Conservation (phyloP, 1,140 invertebrate species). For the Magallana angulata region DNA sequence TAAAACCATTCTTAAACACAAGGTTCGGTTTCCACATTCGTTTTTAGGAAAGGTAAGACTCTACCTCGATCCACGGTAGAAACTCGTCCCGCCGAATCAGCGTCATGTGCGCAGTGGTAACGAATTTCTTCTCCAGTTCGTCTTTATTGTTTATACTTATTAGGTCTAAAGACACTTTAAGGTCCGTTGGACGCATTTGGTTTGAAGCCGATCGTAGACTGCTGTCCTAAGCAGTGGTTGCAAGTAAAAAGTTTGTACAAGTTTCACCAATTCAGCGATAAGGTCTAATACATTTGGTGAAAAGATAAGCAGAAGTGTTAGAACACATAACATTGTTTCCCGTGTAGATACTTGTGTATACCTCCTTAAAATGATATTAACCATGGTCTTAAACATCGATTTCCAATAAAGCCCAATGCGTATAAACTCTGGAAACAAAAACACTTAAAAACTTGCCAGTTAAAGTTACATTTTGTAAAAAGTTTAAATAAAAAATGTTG, state of each 20-base stretch:
- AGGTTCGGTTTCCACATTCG: constrained; percentile 42
- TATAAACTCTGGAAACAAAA: too few species aligned
- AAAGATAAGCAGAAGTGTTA: neutral
- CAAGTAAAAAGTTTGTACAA: neutral
- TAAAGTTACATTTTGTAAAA: neutral
- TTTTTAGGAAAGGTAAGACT: neutral
- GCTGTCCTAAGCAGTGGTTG: neutral
- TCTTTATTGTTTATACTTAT: neutral
- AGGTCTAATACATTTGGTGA: neutral
- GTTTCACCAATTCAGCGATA: neutral
- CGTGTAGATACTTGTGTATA: too few species aligned
- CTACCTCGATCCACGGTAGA: neutral
- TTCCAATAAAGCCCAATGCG: too few species aligned
- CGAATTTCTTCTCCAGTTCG: neutral
- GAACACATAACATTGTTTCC: too few species aligned
- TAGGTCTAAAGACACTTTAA: neutral
- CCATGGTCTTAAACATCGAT: too few species aligned
- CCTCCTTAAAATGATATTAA: too few species aligned
- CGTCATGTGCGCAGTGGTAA: neutral
- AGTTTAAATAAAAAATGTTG: neutral
- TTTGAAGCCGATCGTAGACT: neutral
- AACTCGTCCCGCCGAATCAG: neutral
- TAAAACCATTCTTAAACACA: constrained; percentile 19
- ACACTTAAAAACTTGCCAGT: too few species aligned
- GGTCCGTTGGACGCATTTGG: neutral